Evolutionary conservation across 2,888 invertebrate species (phyloP), one percentile per base, ranked within the genome.

Genomic region (Trichopoda pennipes): DNA sequence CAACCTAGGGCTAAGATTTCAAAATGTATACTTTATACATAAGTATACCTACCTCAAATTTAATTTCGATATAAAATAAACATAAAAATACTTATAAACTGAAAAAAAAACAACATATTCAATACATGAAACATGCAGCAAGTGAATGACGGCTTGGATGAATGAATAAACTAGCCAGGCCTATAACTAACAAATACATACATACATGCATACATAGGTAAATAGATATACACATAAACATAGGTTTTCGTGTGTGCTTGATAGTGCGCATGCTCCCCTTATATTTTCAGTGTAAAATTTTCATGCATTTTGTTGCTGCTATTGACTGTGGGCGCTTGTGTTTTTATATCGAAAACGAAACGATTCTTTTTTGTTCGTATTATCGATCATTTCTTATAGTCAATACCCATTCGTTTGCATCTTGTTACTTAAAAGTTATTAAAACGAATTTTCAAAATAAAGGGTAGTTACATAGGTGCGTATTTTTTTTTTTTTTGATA

Each of bases 321-420:
- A 82, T 85, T 85, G 85, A 84, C 85, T 82, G 85, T 85, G 85
- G 85, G 85, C 85, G 84, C 74, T 64, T 81, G 21, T 55, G 44
- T 23, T 79, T 79, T 74, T 73, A 44, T 38, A 63, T 53, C 47
- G 21, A 51, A 60, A 56, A 35, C 53, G 32, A 56, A 64, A 60
- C 21, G 32, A 64, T 14, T 73, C 23, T 63, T 14, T 16, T 49
- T 44, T 16, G 19, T 49, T 55, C 38, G n/a, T 7, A 6, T 51
- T 60, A 75, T 53, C 51, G 16, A 56, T 58, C 28, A 21, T 51
- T 72, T 21, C 38, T 47, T 55, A 28, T 53, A 51, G 32, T 60
- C 49, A 51, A 78, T 64, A 69, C 28, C 8, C 8, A 28, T 28
- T 28, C 1, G 32, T 44, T 60, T 47, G 61, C 38, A 68, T 6